Evolutionary conservation across 2,797 vertebrate genomes (phyloP), one percentile per base, ranked within the genome.

Genomic region (Sandelia bainsii): DNA sequence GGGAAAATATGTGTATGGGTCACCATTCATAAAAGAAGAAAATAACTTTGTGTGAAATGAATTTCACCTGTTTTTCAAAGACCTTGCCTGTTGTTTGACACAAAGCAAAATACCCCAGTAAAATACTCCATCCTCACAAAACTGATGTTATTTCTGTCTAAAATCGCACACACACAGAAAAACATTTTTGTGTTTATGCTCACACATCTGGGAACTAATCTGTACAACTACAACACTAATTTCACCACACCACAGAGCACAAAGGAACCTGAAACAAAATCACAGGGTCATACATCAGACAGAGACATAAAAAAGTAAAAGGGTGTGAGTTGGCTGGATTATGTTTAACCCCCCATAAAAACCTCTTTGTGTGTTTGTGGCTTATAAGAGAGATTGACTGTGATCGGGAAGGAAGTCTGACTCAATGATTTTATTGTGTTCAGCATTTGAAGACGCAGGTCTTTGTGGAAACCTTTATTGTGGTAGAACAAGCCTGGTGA

Each of bases 381-480:
- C 48, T 89, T 72, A 79, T 54, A 77, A 60, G n/a, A 72, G 77
- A 88, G 77, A 82, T 66, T 71, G 72, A 78, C 81, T 81, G 50
- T 71, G 85, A 90, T 91, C 82, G 73, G 75, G 75, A 69, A 69
- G 59, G 57, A 82, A 75, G 83, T 77, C 67, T 71, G 76, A 89
- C 59, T 72, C 84, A 82, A 81, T 82, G 87, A 89, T 87, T 86
- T 88, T 78, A 84, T 83, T 62, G 7, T 60, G 61, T 68, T 66
- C 57, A 53, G 72, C 69, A 40, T 85, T 72, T 78, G 70, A 87
- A 85, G 82, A 80, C 54, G 59, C 27, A 9, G 70, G 65, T 80
- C 75, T 90, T 87, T 85, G 80, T 77, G 68, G 70, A 89, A 85
- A 83, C 71, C 73, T 44, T 73, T 69, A 87, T 80, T 84, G 84